Conservation (phyloP, 2,888 invertebrate genomes). For the Antitype chi region DNA sequence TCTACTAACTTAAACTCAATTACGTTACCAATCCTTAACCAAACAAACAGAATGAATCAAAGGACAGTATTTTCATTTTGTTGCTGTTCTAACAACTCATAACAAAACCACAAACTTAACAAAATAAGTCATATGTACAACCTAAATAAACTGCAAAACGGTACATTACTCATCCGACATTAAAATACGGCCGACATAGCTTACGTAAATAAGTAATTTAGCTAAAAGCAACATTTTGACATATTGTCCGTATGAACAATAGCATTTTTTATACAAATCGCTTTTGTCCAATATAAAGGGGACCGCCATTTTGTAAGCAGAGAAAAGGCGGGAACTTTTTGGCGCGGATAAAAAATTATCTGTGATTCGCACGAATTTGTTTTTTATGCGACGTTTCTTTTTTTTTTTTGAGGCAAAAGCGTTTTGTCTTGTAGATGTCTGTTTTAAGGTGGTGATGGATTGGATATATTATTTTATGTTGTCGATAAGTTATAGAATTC, state of each 20-base stretch:
- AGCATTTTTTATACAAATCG: conserved; percentile 80
- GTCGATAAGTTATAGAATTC: conserved; percentile 30
- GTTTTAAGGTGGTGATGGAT: conserved; percentile 52
- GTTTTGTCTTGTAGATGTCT: conserved; percentile 55
- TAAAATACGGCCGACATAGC: conserved; percentile 52
- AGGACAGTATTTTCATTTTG: not conserved
- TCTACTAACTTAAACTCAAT: too few relatives aligned
- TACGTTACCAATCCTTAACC: not conserved
- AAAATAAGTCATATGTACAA: conserved; percentile 31
- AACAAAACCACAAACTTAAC: conserved; percentile 22
- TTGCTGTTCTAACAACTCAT: not conserved
- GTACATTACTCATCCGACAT: conserved; percentile 49
- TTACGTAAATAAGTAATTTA: conserved; percentile 75
- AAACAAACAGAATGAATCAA: not conserved
- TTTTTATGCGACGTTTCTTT: conserved; percentile 49
- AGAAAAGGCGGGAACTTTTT: conserved; percentile 60
- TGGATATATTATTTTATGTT: conserved; percentile 37
- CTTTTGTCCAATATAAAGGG: conserved; percentile 76
- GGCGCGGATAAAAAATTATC: conserved; percentile 66
- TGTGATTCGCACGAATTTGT: conserved; percentile 66
- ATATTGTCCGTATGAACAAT: conserved; percentile 82
- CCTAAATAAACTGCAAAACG: conserved; percentile 47
- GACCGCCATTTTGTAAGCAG: conserved; percentile 69
- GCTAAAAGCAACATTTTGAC: conserved; percentile 81
- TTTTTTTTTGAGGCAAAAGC: conserved; percentile 45